Percentiles rank a stretch among this genome's conserved stretches.
Evolutionary conservation across 1,140 invertebrate genomes (phyloP).

Genomic region (Atta cephalotes): DNA sequence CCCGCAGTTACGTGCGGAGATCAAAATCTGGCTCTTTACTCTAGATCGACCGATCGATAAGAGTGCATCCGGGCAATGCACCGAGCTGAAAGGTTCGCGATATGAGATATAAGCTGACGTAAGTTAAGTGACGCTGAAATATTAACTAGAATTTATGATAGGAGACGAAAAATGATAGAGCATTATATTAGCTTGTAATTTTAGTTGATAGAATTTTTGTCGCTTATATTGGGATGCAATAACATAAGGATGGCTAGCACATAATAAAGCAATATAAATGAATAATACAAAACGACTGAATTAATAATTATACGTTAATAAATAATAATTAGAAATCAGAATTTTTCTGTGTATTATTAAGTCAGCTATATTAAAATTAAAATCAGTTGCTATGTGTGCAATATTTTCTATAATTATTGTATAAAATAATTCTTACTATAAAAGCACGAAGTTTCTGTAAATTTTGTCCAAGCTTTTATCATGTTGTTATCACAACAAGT

Average conservation of each 20-base stretch:
- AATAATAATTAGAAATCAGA: background rate
- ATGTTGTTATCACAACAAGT: background rate
- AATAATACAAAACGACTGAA: no score
- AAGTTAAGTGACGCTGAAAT: slow-evolving; percentile 17
- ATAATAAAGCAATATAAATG: background rate
- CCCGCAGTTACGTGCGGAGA: slow-evolving; percentile 37
- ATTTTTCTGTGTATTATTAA: background rate
- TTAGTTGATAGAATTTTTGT: background rate
- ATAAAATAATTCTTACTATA: background rate
- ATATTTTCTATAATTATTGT: background rate
- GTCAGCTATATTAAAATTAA: background rate
- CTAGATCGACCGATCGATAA: slow-evolving; percentile 34
- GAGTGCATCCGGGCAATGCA: slow-evolving; percentile 26
- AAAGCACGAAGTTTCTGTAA: background rate
- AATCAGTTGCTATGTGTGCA: background rate
- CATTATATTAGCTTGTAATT: slow-evolving; percentile 26
- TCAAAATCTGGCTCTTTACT: slow-evolving; percentile 50
- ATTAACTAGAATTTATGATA: slow-evolving; percentile 9
- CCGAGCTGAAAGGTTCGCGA: slow-evolving; percentile 7
- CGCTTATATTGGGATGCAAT: background rate
- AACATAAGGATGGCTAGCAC: no score
- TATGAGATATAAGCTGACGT: slow-evolving; percentile 23
- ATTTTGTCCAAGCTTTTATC: slow-evolving; percentile 22
- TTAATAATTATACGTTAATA: no score
- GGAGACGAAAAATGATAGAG: background rate